Conservation (phyloP, 2,888 invertebrate genomes). For the Euclidia mi region DNA sequence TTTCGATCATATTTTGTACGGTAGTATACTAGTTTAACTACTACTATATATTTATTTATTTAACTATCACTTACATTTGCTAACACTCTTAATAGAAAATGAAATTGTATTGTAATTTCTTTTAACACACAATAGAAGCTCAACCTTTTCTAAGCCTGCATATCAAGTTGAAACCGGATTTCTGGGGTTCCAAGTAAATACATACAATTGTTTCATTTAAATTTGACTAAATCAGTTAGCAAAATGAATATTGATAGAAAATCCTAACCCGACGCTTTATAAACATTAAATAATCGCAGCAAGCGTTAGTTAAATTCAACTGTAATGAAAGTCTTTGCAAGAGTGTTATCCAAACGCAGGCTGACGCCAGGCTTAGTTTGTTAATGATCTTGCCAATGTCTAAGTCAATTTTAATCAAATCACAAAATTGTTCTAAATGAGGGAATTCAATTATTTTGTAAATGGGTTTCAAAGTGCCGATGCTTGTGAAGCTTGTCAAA, state of each 20-base stretch:
- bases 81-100: too few species aligned
- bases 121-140: too few species aligned
- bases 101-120: too few species aligned
- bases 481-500: constrained; percentile 57
- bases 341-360: constrained; percentile 57
- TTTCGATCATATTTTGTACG: too few species aligned
- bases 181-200: too few species aligned
- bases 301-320: constrained; percentile 50
- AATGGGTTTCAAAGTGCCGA: constrained; percentile 66
- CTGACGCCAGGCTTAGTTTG: constrained; percentile 48
- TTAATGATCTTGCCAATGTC: constrained; percentile 61
- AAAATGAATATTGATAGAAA: constrained; percentile 34
- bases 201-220: too few species aligned
- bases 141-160: too few species aligned
- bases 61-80: too few species aligned
- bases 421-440: constrained; percentile 66
- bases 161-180: too few species aligned
- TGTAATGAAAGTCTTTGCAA: constrained; percentile 49
- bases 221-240: constrained; percentile 19
- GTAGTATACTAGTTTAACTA: too few species aligned
- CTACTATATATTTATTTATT: too few species aligned
- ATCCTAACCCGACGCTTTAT: constrained; percentile 32
- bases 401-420: constrained; percentile 68
- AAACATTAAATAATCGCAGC: constrained; percentile 46
- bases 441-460: constrained; percentile 74